Evolutionary conservation across 1,140 invertebrate species (phyloP), one percentile per base, ranked within the genome.

Genomic region (Sycophila sp.): DNA sequence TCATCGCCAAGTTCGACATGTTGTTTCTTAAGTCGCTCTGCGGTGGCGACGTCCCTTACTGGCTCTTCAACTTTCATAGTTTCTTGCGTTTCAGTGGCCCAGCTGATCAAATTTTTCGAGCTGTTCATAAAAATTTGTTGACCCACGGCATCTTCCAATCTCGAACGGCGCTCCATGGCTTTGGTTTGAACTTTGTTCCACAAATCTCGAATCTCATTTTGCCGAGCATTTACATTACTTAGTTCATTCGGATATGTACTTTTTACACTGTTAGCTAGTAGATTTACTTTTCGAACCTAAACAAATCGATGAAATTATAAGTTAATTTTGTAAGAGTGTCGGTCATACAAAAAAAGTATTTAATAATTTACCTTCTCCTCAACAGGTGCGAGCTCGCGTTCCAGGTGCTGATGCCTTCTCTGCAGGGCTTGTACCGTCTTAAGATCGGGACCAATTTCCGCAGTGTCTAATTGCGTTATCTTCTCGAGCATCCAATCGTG

Each of bases 401-500:
- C 96, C 11, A 98, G 86, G 84, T 97, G 93, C 76, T 96, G 93
- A 84, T 98, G 96, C 28, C 94, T 87, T 13, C 96, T 87, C 83
- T 98, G 96, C 47, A 97, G 81, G 5, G 95, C 94, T 80, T 96
- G 94, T 0, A 98, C 94, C 0, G 95, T 97, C 81, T 96, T 94
- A 30, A 98, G 87, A 86, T 98, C 96, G 3, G 93, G 90, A 0
- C 93, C 94, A 1, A 94, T 86, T 51, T 93, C 91, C 15, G 91
- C 91, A 0, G 89, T 92, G 68, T 96, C 94, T 73, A 95, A 77
- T 77, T 96, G 93, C 17, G 90, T 91, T 85, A 96, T 94, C 85
- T 98, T 98, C 82, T 98, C 96, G 19, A 91, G 85, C 94, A 98
- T 98, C 96, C 96, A 98, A 78, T 96, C 94, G 73, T 92, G 89